These are phyloP conservation scores for Helicoverpa zea DNA, from an alignment of 1,140 invertebrate genomes.

Conservation along the genomic window DNA sequence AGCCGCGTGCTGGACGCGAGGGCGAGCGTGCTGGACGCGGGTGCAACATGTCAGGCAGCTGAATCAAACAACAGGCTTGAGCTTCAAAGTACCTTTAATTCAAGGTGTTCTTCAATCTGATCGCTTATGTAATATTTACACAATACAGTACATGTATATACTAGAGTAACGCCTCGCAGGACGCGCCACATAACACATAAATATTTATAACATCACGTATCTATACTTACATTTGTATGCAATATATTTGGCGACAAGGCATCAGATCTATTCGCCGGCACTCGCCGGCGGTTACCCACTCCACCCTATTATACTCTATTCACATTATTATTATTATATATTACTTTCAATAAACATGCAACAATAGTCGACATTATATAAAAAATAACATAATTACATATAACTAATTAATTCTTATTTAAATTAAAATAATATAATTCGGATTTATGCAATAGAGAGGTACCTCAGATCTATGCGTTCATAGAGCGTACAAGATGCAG, in stretches of 20 bases:
- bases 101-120: constrained; percentile 60
- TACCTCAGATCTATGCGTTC: constrained; percentile 47
- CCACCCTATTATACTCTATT: background rate
- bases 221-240: constrained; percentile 16
- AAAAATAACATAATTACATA: constrained; percentile 39
- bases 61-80: constrained; percentile 30
- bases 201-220: constrained; percentile 38
- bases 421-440: constrained; percentile 51
- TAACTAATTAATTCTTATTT: constrained; percentile 30
- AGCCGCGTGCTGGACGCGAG: too few relatives aligned
- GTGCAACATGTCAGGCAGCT: background rate
- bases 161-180: background rate
- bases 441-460: constrained; percentile 52
- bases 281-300: background rate
- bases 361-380: constrained; percentile 34
- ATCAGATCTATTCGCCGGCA: background rate
- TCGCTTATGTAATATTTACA: constrained; percentile 52
- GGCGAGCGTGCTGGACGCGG: background rate
- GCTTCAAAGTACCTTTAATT: constrained; percentile 63
- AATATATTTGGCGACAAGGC: constrained; percentile 16
- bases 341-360: constrained; percentile 52
- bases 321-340: constrained; percentile 40
- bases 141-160: constrained; percentile 27
- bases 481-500: background rate
- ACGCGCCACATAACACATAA: constrained; percentile 23